These are phyloP conservation scores for Atrina japonica DNA, from an alignment of 2,888 invertebrate genomes.

Conservation along the genomic window DNA sequence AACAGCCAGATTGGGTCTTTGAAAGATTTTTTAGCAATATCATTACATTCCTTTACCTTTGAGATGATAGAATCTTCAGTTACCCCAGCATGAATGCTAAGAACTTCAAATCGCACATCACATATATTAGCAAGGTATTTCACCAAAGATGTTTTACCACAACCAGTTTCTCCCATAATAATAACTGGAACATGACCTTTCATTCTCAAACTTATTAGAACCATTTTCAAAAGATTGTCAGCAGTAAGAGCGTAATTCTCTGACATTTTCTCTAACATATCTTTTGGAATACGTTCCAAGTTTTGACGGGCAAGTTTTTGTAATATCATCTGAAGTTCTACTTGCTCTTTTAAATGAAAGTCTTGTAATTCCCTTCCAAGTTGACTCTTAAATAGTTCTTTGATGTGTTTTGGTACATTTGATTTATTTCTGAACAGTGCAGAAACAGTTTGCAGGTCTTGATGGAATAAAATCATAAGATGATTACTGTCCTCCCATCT, in stretches of 20 bases:
- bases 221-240: constrained; percentile 67
- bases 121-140: constrained; percentile 56
- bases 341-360: constrained; percentile 38
- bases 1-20: constrained; percentile 54
- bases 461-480: constrained; percentile 59
- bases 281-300: constrained; percentile 10
- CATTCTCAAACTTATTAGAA: constrained; percentile 56
- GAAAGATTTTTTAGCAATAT: constrained; percentile 32
- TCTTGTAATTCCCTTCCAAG: constrained; percentile 49
- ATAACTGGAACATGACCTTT: constrained; percentile 61
- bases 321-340: constrained; percentile 42
- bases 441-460: constrained; percentile 59
- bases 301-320: constrained; percentile 45
- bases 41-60: constrained; percentile 40
- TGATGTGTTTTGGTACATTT: constrained; percentile 48
- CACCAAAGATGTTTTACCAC: constrained; percentile 68
- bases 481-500: constrained; percentile 64
- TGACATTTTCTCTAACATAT: constrained; percentile 32
- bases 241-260: constrained; percentile 60
- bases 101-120: constrained; percentile 51
- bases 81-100: constrained; percentile 65
- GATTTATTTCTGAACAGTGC: constrained; percentile 50
- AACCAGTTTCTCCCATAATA: constrained; percentile 70
- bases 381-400: constrained; percentile 58
- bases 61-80: constrained; percentile 43